Conservation (phyloP, 2,113 vertebrate genomes). For the Nibea coibor region DNA sequence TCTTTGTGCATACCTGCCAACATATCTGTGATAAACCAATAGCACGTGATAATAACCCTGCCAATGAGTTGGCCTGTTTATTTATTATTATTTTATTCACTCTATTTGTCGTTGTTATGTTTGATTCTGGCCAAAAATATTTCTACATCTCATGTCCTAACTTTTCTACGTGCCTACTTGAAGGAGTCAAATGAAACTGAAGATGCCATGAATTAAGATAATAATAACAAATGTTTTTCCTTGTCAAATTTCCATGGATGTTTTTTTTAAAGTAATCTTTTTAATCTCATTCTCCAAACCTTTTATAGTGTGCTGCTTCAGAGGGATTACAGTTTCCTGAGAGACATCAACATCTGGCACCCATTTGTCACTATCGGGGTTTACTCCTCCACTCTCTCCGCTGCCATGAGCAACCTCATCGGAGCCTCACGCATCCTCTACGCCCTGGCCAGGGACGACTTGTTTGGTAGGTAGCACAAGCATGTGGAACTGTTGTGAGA, state of each 20-base stretch:
- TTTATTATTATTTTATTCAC: too few species aligned
- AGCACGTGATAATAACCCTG: background rate
- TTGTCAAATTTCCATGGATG: background rate
- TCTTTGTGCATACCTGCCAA: background rate
- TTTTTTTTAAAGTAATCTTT: background rate
- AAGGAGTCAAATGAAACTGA: background rate
- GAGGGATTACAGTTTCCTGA: constrained; percentile 90
- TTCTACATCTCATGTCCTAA: background rate
- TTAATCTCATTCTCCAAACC: background rate
- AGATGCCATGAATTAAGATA: background rate
- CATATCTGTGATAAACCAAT: background rate
- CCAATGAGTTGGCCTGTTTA: background rate
- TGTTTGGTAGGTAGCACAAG: constrained; percentile 86
- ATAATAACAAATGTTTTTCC: background rate
- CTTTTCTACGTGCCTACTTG: background rate
- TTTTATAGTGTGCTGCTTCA: constrained; percentile 85
- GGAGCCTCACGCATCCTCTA: constrained; percentile 93
- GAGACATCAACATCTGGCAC: constrained; percentile 89
- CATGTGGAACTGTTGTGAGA: background rate
- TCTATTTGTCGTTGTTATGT: background rate
- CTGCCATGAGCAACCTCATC: constrained; percentile 93
- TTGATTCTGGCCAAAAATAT: background rate
- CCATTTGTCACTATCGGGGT: constrained; percentile 90
- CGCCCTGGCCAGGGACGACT: constrained; percentile 89
- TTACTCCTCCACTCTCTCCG: constrained; percentile 90